phyloP scores from a whole-genome alignment of 2,797 vertebrate species.

The Hemitrygon akajei region DNA sequence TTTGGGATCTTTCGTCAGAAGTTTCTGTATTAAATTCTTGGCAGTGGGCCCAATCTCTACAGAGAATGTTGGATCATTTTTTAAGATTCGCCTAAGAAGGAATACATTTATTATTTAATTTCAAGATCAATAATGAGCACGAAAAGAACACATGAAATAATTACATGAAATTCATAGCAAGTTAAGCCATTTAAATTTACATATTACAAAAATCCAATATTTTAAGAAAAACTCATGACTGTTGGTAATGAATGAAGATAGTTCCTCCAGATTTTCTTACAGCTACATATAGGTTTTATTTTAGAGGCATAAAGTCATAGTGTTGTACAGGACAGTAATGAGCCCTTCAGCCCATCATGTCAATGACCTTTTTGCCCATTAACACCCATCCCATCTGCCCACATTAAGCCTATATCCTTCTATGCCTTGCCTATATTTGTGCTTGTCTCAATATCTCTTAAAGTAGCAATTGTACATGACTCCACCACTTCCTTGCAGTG shows the following conservation, averaged over 20 bases:
- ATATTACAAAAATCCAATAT: neutral
- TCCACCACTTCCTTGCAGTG: too few relatives aligned
- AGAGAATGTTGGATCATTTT: constrained; percentile 28
- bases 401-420: too few relatives aligned
- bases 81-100: constrained; percentile 31
- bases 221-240: neutral
- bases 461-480: too few relatives aligned
- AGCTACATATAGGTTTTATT: too few relatives aligned
- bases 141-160: neutral
- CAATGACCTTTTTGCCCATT: too few relatives aligned
- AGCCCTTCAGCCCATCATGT: too few relatives aligned
- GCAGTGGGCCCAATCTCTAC: neutral
- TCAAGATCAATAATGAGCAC: neutral
- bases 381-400: too few relatives aligned
- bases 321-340: too few relatives aligned
- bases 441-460: too few relatives aligned
- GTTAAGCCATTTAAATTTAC: neutral
- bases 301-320: too few relatives aligned
- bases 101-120: neutral
- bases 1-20: constrained; percentile 27
- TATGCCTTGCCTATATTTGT: too few relatives aligned
- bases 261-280: constrained; percentile 7
- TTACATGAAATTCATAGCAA: neutral
- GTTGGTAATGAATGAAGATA: neutral
- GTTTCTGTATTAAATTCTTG: constrained; percentile 30